phyloP scores from a whole-genome alignment of 2,888 invertebrate species.

The Ophion slaviceki region DNA sequence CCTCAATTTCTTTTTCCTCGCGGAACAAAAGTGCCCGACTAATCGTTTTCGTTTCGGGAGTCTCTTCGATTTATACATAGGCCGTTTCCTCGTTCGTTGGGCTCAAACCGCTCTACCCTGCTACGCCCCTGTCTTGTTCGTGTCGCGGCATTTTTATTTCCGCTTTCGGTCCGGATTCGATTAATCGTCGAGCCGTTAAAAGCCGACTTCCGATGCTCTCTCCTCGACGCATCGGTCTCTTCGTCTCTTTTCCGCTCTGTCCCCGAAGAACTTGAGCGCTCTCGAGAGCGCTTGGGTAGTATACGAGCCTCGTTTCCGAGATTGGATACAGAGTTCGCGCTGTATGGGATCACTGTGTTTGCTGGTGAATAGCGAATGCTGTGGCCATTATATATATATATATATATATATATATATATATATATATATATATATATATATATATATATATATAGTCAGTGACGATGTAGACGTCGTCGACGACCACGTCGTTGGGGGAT shows the following conservation, averaged over 20 bases:
- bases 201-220: constrained; percentile 60
- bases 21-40: constrained; percentile 67
- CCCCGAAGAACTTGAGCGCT: constrained; percentile 1
- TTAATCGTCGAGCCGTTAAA: constrained; percentile 38
- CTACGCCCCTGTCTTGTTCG: constrained; percentile 9
- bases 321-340: constrained; percentile 21
- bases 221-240: constrained; percentile 1
- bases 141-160: constrained; percentile 34
- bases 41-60: constrained; percentile 65
- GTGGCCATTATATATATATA: constrained; percentile 64
- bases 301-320: background rate
- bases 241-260: background rate
- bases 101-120: constrained; percentile 27
- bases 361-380: constrained; percentile 61
- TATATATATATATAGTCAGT: constrained; percentile 76
- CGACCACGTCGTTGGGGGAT: constrained; percentile 71
- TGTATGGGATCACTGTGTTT: constrained; percentile 5
- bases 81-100: constrained; percentile 4
- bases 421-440: constrained; percentile 60
- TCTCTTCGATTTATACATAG: constrained; percentile 63
- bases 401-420: constrained; percentile 60
- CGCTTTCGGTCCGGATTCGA: constrained; percentile 23
- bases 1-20: constrained; percentile 67
- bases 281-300: background rate
- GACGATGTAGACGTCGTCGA: constrained; percentile 70